Base-by-base conservation (phyloP, 2,113 vertebrate species). In the Aleadryas rufinucha region DNA sequence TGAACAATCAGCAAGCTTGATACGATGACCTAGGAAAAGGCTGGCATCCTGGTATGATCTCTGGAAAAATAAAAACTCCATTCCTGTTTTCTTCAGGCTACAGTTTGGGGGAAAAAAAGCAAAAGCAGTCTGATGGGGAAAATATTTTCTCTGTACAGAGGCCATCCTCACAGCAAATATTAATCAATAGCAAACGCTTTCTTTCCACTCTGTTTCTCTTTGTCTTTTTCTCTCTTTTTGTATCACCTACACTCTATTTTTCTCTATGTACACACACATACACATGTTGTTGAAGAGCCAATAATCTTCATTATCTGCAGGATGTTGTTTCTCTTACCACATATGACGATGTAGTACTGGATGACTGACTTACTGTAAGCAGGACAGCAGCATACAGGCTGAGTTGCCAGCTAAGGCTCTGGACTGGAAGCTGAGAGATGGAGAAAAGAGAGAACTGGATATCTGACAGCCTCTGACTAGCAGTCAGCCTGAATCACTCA, bases 41-140 rank as follows among this genome's bases (percentile, higher is more conserved):
- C 37, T 35, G 37, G 70, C 50, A 53, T 30, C 19, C 77, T 72
- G 75, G 37, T 70, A 79, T 69, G 60, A 22, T 47, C 61, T 49
- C 59, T 88, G 56, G 30, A 86, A 93, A 85, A 84, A 44, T 0
- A 76, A 45, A 65, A 37, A n/a, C 95, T 79, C 63, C 80, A 64
- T 91, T 96, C 84, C 90, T 97, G 71, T 95, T 96, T 90, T 95
- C 89, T 91, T 94, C 71, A 81, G 93, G 63, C 49, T 77, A 57
- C 53, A 41, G 27, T 91, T 87, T 91, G 90, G 90, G 90, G 77
- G 95, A 95, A 91, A 86, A 28, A 3, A 84, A 16, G 45, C 49
- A 69, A 77, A 87, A 91, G 20, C 41, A 47, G 24, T 52, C 49
- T 63, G 68, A 91, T 23, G 27, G 41, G 92, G 86, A 87, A 94